phyloP scores from a whole-genome alignment of 2,797 vertebrate species.

The Graptemys geographica region DNA sequence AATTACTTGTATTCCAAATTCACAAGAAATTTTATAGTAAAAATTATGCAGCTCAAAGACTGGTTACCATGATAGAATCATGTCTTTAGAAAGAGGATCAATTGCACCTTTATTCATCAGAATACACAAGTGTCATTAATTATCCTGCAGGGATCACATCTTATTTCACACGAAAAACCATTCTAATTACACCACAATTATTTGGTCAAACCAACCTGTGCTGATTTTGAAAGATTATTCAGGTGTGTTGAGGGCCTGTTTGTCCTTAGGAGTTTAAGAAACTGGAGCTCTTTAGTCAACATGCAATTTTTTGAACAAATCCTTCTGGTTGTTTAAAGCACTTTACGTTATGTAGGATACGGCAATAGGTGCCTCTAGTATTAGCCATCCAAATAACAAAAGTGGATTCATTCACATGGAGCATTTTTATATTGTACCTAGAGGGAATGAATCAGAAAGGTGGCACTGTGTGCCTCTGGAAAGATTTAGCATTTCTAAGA shows the following conservation, averaged over 20 bases:
- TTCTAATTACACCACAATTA: not conserved
- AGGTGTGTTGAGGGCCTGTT: not conserved
- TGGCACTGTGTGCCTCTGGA: accelerated
- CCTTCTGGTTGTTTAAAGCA: not conserved
- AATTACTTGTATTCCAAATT: slow-evolving; percentile 49
- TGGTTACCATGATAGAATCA: slow-evolving; percentile 54
- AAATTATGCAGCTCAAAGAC: slow-evolving; percentile 30
- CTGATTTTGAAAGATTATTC: not conserved
- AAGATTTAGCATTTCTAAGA: not conserved
- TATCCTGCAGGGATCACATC: not conserved
- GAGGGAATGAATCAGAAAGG: not conserved
- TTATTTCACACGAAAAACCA: not conserved
- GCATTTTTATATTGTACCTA: not conserved
- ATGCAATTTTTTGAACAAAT: not conserved
- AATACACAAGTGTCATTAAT: not conserved
- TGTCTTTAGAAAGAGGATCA: slow-evolving; percentile 25
- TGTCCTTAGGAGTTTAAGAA: not conserved
- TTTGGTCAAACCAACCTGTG: not conserved
- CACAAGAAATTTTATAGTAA: slow-evolving; percentile 7
- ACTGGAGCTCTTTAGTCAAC: not conserved
- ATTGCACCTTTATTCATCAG: slow-evolving; percentile 44
- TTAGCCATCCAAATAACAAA: not conserved
- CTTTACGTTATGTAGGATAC: not conserved
- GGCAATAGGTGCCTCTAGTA: not conserved
- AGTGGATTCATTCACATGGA: not conserved